Conservation (phyloP, 2,888 invertebrate species). For the Heliconius aoede region DNA sequence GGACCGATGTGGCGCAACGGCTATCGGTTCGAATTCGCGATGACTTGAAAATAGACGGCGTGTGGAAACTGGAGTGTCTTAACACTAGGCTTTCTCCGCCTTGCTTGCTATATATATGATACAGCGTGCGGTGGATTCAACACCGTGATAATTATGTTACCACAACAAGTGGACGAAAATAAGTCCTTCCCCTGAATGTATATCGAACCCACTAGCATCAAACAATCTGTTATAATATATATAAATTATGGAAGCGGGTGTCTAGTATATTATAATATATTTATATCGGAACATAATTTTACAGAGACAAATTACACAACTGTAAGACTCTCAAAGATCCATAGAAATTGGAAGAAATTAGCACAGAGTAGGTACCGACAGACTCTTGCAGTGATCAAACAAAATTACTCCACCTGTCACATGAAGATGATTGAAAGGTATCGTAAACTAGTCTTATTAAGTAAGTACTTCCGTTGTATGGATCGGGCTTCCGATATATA, state of each 20-base stretch:
- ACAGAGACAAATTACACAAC: constrained; percentile 16
- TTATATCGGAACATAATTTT: background rate
- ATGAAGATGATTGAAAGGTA: constrained; percentile 13
- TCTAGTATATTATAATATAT: background rate
- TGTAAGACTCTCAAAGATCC: constrained; percentile 15
- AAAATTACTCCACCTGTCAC: background rate
- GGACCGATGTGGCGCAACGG: background rate
- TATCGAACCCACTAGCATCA: background rate
- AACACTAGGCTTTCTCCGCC: background rate
- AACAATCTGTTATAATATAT: background rate
- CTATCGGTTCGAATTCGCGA: background rate
- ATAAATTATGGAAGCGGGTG: no score
- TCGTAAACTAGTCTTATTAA: constrained; percentile 3
- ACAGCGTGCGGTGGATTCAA: background rate
- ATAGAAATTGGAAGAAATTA: constrained; percentile 5
- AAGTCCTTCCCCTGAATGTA: background rate
- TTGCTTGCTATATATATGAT: background rate
- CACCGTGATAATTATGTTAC: background rate
- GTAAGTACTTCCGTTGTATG: background rate
- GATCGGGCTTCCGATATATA: background rate
- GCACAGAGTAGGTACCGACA: constrained; percentile 10
- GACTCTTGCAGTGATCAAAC: constrained; percentile 11
- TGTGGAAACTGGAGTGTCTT: background rate
- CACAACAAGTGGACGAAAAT: no score
- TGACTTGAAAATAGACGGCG: background rate